Evolutionary conservation across 1,140 invertebrate species (phyloP), one percentile per base, ranked within the genome.

Genomic region (Dysdera silvatica): DNA sequence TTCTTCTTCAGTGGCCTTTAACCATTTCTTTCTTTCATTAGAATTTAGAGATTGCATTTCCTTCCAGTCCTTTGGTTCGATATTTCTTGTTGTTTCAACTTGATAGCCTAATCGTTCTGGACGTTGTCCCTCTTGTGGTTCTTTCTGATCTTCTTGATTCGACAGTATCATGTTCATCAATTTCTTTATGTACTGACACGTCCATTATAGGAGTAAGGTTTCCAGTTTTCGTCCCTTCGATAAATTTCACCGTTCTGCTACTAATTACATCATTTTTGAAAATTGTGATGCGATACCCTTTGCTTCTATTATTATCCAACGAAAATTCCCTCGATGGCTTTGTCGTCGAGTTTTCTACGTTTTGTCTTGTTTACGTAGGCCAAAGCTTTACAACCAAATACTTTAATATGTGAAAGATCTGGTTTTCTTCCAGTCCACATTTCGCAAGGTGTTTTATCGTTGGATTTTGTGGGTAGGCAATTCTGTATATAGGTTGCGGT

Each of bases 391-490:
- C 35, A 48, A 8, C 67, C 58, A 31, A 56, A 67, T 6, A 56
- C 47, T 40, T 35, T 7, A 1, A 68, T 16, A 23, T 66, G 37
- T 4, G 41, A 26, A 28, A 65, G 4, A 32, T 52, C 35, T 5
- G 43, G 43, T 20, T 20, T 24, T 23, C 14, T 3, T 14, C 51
- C 51, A 51, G 37, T 32, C 55, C 52, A 66, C 43, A 35, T 18
- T 48, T 67, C 72, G 32, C 70, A 71, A 14, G 74, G 71, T 14
- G 71, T 76, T 33, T 74, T 60, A 12, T 71, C 67, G 1, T 77
- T 70, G 20, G 31, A 56, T 63, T 29, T 52, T 20, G 37, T 48
- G 8, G 58, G 47, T 2, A 61, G 26, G 18, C 65, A 10, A 45
- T 68, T 68, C 35, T 55, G 41, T 4, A 60, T 14, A 37, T 68